Base-by-base conservation (phyloP, 1,140 invertebrate genomes). In the Cryptotermes secundus region DNA sequence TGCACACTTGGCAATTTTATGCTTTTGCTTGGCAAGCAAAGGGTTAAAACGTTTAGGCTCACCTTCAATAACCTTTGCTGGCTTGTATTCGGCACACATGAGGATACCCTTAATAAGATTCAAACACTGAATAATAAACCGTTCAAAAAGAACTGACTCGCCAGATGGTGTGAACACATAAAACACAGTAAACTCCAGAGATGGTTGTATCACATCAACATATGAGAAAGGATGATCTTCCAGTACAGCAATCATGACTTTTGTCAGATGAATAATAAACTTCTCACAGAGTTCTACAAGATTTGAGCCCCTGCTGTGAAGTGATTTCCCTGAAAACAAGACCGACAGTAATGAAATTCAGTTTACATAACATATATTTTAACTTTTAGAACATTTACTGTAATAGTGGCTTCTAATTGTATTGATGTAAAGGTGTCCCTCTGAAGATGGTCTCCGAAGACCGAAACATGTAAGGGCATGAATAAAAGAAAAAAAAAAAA, bases 71-170 rank as follows among this genome's bases (percentile, higher is more conserved):
- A 86, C 82, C 83, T 95, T 95, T 0, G 91, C 90, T 81, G 92
- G 89, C 87, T 93, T 95, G 88, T 95, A 97, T 88, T 95, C 93
- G 16, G 92, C 90, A 89, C 95, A 95, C 83, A 95, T 89, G 86
- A 98, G 90, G 85, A 98, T 95, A 1, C 92, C 93, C 89, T 97
- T 98, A 42, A 98, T 93, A 84, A 98, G 91, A 90, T 98, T 98
- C 84, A 99, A 92, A 87, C 95, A 96, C 85, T 97, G 96, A 86
- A 99, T 96, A 72, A 94, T 94, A 88, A 98, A 97, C 88, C 94
- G 91, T 88, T 97, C 96, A 90, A 97, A 98, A 36, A 95, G 89
- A 45, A 94, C 92, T 86, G 91, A 90, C 90, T 95, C 93, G 59
- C 95, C 95, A 85, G 92, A 91, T 84, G 95, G 93, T 34, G 96